These are phyloP conservation scores for Leptinotarsa lineolata DNA, from an alignment of 1,140 invertebrate species.

Conservation along the genomic window DNA sequence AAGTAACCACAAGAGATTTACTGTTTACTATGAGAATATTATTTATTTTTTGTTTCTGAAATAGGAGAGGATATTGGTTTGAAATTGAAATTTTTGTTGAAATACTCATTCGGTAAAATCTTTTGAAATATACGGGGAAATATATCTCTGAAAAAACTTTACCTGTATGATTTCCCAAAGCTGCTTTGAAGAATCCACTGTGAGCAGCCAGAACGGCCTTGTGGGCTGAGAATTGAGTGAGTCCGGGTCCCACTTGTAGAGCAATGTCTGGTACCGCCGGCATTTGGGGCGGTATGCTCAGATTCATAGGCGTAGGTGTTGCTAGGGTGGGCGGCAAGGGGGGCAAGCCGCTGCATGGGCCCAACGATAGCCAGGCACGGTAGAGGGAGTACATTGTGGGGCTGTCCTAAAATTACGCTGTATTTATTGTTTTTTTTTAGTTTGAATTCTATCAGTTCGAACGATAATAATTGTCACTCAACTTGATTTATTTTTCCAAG, in stretches of 20 bases:
- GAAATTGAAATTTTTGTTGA: no score
- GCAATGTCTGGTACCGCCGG: conserved; percentile 65
- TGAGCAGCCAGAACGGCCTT: conserved; percentile 68
- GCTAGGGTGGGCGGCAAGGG: conserved; percentile 42
- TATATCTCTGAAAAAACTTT: conserved; percentile 3
- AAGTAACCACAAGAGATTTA: no score
- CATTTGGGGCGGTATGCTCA: conserved; percentile 39
- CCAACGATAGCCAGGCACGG: conserved; percentile 64
- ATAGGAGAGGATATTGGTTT: no score
- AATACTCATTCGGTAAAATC: no score
- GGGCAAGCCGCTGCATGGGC: conserved; percentile 40
- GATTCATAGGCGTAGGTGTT: conserved; percentile 53
- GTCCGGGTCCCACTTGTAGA: conserved; percentile 65
- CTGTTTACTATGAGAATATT: no score
- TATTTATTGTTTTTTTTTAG: no score
- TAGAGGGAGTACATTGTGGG: conserved; percentile 67
- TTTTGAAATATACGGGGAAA: no score
- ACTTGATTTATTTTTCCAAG: no score
- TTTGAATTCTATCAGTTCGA: no score
- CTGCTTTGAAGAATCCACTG: conserved; percentile 71
- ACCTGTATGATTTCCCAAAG: conserved; percentile 55
- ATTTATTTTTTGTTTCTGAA: no score
- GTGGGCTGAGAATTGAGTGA: conserved; percentile 72
- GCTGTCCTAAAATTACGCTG: no score
- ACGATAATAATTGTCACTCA: no score